Evolutionary conservation across 2,888 invertebrate genomes (phyloP), one percentile per base, ranked within the genome.

Genomic region (Drosophila tripunctata): DNA sequence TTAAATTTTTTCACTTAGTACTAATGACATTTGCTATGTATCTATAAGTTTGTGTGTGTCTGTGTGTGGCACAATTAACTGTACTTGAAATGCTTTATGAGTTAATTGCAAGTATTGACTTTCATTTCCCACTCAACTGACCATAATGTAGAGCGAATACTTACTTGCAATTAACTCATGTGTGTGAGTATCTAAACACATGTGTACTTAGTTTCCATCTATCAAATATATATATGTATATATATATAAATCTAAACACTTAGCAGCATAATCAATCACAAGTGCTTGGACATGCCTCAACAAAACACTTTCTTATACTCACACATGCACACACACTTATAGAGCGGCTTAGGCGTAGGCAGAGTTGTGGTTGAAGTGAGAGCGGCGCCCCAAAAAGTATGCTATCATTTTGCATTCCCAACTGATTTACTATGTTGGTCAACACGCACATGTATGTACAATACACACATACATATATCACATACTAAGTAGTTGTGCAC

Each of bases 191-290:
- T 14, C 36, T 15, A 47, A 31, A 17, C 36, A 48, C 17, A 31
- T 40, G 19, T 50, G 21, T 43, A 27, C 27, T 35, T 22, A 44
- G 14, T 52, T 48, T 52, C 30, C 45, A 62, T 62, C 36, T 66
- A 54, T 71, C 76, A 72, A 38, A 66, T 52, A 47, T 54, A 50
- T 41, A 61, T 36, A 24, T 14, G 19, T 14, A 36, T 8, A 2
- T 4, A 35, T 19, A 7, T 19, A 21, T 22, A 33, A 21, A 12
- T 27, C 17, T 12, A 17, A 69, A 60, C 76, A 75, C 76, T 75
- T 64, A 72, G 58, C 58, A 50, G 48, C 27, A 58, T 70, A 75
- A 75, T 75, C 72, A 72, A 75, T 75, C 72, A 72, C 57, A 75
- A 51, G 38, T 45, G 63, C 47, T 69, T 58, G 63, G 58, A 69